Evolutionary conservation across 2,797 vertebrate species (phyloP).

Genomic region (Clarias fuscus): DNA sequence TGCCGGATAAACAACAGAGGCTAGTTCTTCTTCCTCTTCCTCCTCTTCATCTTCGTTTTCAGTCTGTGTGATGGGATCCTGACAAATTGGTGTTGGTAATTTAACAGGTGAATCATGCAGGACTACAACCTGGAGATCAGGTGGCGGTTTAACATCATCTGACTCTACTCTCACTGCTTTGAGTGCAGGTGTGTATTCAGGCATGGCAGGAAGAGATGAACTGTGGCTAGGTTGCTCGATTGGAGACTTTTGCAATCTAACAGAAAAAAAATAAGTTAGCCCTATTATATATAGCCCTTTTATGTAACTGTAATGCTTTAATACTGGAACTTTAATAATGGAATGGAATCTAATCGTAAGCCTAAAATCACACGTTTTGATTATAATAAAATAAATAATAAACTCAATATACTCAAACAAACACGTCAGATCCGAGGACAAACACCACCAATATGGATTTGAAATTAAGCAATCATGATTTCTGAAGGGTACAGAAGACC

Average conservation of each 20-base stretch:
- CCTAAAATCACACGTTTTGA: no score
- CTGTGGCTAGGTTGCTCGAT: conserved; percentile 77
- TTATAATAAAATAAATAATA: no score
- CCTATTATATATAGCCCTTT: no score
- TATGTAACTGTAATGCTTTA: no score
- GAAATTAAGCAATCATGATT: no score
- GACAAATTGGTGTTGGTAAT: conserved; percentile 57
- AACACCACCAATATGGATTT: no score
- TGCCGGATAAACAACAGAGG: conserved; percentile 82
- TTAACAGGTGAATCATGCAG: conserved; percentile 52
- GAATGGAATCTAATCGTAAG: no score
- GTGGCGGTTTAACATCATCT: conserved; percentile 89
- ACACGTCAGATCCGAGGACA: no score
- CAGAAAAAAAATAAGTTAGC: conserved; percentile 8
- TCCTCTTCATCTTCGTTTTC: conserved; percentile 69
- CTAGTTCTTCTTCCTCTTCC: conserved; percentile 76
- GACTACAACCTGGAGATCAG: conserved; percentile 77
- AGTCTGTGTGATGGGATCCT: conserved; percentile 20
- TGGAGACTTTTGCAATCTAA: conserved; percentile 74
- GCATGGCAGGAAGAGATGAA: conserved; percentile 75
- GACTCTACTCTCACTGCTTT: conserved; percentile 84
- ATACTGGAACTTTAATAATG: no score
- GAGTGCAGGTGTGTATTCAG: conserved; percentile 81
- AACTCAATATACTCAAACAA: no score
- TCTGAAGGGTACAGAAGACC: no score